Percentiles rank a stretch among this genome's conserved stretches.
Evolutionary conservation across 2,888 invertebrate species (phyloP).

Genomic region (Pollenia amentaria): DNA sequence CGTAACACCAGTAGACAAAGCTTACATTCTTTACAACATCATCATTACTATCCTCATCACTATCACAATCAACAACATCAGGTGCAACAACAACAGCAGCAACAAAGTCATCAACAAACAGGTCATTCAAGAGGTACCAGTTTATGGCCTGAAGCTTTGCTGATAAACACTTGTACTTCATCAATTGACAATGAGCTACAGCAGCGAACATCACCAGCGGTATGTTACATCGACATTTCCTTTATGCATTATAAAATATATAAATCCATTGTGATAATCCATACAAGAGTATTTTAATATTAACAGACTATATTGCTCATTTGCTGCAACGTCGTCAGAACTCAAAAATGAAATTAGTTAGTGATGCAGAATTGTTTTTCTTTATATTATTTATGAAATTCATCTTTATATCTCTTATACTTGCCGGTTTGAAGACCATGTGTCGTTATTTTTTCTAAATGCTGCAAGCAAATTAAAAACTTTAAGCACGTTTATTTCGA

Average conservation of each 20-base stretch:
- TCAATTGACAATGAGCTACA: conserved; percentile 46
- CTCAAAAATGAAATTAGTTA: too few species aligned
- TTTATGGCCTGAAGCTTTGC: conserved; percentile 68
- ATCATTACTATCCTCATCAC: conserved; percentile 26
- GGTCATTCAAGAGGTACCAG: conserved; percentile 25
- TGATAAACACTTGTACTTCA: conserved; percentile 61
- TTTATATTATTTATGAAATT: too few species aligned
- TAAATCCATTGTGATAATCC: not conserved
- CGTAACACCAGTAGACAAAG: conserved; percentile 55
- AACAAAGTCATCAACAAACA: conserved; percentile 1
- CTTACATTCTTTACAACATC: conserved; percentile 52
- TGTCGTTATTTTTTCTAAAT: too few species aligned
- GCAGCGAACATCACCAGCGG: conserved; percentile 45
- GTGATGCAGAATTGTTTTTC: too few species aligned
- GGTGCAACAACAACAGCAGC: conserved; percentile 13
- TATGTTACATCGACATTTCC: conserved; percentile 45
- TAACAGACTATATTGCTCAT: too few species aligned
- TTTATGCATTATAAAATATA: not conserved
- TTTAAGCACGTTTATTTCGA: too few species aligned
- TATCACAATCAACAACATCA: not conserved
- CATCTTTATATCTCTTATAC: too few species aligned
- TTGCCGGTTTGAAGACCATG: too few species aligned
- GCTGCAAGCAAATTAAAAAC: too few species aligned
- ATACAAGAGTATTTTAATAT: not conserved
- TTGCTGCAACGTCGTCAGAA: too few species aligned